Percentiles rank a stretch among this genome's conserved stretches.
These are phyloP conservation scores for Trialeurodes vaporariorum DNA, from an alignment of 1,140 invertebrate species.

Conservation along the genomic window DNA sequence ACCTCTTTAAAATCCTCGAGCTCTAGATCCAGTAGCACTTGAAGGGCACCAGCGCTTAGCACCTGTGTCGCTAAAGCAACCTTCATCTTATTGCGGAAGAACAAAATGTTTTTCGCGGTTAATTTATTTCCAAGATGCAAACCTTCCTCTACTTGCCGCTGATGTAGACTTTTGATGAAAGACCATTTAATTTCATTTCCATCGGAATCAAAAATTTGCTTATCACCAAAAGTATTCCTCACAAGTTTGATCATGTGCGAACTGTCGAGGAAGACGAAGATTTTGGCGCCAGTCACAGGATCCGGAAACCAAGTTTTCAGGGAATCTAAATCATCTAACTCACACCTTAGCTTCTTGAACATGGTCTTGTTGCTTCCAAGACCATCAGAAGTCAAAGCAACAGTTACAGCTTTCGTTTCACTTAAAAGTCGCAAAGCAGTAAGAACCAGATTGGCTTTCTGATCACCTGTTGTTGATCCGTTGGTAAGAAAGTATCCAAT, in stretches of 20 bases:
- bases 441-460: slow-evolving; percentile 19
- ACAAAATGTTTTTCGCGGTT: not conserved
- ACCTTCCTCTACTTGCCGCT: not conserved
- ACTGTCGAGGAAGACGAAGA: slow-evolving; percentile 20
- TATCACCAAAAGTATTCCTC: slow-evolving; percentile 17
- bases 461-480: not conserved
- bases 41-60: slow-evolving; percentile 1
- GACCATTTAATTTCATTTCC: not conserved
- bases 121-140: slow-evolving; percentile 3
- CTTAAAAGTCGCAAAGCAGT: slow-evolving; percentile 22
- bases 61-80: not conserved
- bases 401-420: slow-evolving; percentile 22
- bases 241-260: slow-evolving; percentile 25
- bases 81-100: not conserved
- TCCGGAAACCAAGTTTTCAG: slow-evolving; percentile 16
- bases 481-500: slow-evolving; percentile 10
- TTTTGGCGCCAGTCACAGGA: slow-evolving; percentile 11
- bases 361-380: slow-evolving; percentile 24
- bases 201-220: not conserved
- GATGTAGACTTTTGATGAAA: not conserved
- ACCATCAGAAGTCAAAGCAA: slow-evolving; percentile 30
- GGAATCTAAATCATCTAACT: slow-evolving; percentile 18
- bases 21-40: not conserved
- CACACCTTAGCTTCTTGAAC: slow-evolving; percentile 20
- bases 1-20: not conserved